These are phyloP conservation scores for Gallinago media DNA, from an alignment of 2,113 vertebrate genomes.

Conservation along the genomic window DNA sequence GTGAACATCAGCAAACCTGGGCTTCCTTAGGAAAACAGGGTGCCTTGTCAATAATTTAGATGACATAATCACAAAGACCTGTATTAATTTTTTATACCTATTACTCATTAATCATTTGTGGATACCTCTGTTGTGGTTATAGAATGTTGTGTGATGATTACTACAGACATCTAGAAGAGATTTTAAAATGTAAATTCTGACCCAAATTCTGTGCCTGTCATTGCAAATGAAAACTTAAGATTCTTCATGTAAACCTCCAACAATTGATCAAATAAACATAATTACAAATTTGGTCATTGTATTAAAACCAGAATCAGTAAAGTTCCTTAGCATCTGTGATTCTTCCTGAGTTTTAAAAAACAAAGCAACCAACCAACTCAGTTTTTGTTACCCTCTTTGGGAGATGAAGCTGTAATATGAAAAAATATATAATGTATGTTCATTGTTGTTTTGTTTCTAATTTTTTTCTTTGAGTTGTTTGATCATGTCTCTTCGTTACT, in stretches of 20 bases:
- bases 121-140: not conserved
- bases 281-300: not conserved
- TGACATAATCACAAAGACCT: not conserved
- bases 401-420: not conserved
- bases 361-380: not conserved
- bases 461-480: not conserved
- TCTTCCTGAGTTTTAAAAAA: not conserved
- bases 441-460: not conserved
- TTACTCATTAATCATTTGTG: not conserved
- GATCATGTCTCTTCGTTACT: not conserved
- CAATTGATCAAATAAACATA: not conserved
- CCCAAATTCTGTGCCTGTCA: not conserved
- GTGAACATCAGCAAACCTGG: not conserved
- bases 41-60: not conserved
- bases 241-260: not conserved
- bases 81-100: not conserved
- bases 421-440: not conserved
- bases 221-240: not conserved
- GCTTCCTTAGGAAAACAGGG: not conserved
- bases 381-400: not conserved
- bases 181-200: not conserved
- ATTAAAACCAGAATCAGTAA: not conserved
- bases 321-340: not conserved
- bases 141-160: not conserved
- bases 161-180: not conserved